A percentile compares a stretch with the other conserved stretches of the same genome.
Evolutionary conservation across 2,888 invertebrate genomes (phyloP).

Genomic region (Monopis laevigella): DNA sequence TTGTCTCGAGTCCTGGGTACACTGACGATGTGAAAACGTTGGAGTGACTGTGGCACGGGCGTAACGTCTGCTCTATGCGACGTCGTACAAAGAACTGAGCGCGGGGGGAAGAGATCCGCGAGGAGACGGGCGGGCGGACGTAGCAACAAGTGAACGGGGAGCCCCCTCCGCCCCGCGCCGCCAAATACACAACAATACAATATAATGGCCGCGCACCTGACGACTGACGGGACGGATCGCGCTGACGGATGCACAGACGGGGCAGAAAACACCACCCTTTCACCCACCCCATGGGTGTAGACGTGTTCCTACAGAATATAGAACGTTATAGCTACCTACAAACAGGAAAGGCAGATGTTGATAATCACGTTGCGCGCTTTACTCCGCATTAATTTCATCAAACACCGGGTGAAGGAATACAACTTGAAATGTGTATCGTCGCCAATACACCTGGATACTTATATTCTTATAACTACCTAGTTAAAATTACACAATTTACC

Average conservation of each 20-base stretch:
- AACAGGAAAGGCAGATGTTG: slow-evolving; percentile 49
- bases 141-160: slow-evolving; percentile 63
- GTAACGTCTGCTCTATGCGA: slow-evolving; percentile 42
- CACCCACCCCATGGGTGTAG: background rate
- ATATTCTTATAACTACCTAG: no score
- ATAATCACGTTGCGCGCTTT: slow-evolving; percentile 25
- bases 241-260: background rate
- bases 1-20: no score
- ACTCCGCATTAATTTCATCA: slow-evolving; percentile 3
- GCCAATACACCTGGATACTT: background rate
- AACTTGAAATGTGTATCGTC: slow-evolving; percentile 5
- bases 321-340: slow-evolving; percentile 15
- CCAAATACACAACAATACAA: slow-evolving; percentile 20
- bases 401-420: slow-evolving; percentile 6
- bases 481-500: no score
- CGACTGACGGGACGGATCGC: slow-evolving; percentile 18
- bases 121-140: slow-evolving; percentile 38
- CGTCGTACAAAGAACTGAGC: slow-evolving; percentile 64
- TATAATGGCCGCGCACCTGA: slow-evolving; percentile 43
- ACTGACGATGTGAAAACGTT: slow-evolving; percentile 36
- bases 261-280: background rate
- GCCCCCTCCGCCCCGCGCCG: slow-evolving; percentile 30
- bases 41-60: slow-evolving; percentile 39
- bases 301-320: background rate
- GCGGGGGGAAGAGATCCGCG: slow-evolving; percentile 43